Percentiles rank a stretch among this genome's conserved stretches.
These are phyloP conservation scores for Eupsittula cactorum DNA, from an alignment of 2,113 vertebrate genomes.

Conservation along the genomic window DNA sequence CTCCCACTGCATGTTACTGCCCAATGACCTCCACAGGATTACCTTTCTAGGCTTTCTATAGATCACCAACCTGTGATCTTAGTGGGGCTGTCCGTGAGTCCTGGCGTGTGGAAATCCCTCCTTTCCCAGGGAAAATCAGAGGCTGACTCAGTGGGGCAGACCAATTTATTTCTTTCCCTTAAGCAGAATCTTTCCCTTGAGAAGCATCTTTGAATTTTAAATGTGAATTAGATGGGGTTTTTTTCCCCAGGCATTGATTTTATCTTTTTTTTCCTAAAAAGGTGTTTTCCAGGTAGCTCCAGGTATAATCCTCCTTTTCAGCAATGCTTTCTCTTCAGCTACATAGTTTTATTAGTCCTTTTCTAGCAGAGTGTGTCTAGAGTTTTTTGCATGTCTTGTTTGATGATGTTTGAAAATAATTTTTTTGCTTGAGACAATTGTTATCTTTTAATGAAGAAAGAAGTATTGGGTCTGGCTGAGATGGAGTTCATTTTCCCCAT, in stretches of 20 bases:
- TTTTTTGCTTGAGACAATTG: background rate
- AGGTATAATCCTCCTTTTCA: background rate
- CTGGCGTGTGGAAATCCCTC: background rate
- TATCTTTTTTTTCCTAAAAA: background rate
- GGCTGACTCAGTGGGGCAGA: background rate
- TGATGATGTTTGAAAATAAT: background rate
- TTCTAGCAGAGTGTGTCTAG: background rate
- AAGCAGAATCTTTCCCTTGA: background rate
- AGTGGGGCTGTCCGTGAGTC: fast-evolving
- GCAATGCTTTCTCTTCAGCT: background rate
- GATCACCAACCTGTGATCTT: background rate
- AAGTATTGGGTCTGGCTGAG: background rate
- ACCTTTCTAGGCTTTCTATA: background rate
- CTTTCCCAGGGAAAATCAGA: background rate
- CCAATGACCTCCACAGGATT: background rate
- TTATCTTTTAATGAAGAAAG: background rate
- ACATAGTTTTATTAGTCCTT: background rate
- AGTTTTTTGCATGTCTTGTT: background rate
- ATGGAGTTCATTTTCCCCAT: background rate
- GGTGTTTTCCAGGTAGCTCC: background rate
- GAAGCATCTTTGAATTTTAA: background rate
- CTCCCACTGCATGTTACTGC: background rate
- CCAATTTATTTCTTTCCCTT: background rate
- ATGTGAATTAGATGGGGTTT: background rate
- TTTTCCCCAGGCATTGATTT: background rate